Conservation (phyloP, 1,140 invertebrate species). For the Bicyclus anynana region DNA sequence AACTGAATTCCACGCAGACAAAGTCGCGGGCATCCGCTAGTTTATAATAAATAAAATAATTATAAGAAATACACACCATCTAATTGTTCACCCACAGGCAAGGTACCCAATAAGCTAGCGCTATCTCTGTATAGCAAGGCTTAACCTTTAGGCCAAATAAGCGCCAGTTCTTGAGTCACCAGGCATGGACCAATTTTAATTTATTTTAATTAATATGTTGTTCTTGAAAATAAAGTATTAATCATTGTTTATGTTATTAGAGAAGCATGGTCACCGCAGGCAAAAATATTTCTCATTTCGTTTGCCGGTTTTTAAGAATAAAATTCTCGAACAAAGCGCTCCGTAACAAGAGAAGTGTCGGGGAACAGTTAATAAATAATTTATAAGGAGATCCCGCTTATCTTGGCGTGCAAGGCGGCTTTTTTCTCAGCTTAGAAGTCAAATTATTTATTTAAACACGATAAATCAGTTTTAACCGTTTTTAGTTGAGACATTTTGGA, state of each 20-base stretch:
- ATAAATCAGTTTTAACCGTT: slow-evolving; percentile 19
- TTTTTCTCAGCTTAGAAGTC: slow-evolving; percentile 25
- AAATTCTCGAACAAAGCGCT: slow-evolving; percentile 35
- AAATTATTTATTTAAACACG: slow-evolving; percentile 27
- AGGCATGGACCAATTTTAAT: too few relatives aligned
- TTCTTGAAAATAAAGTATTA: too few relatives aligned
- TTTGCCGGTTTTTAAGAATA: slow-evolving; percentile 23
- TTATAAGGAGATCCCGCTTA: slow-evolving; percentile 37
- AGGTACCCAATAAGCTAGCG: too few relatives aligned
- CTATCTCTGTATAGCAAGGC: too few relatives aligned
- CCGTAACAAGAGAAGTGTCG: slow-evolving; percentile 29
- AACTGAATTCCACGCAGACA: too few relatives aligned
- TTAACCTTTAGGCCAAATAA: too few relatives aligned
- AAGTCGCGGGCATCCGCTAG: too few relatives aligned
- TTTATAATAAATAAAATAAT: too few relatives aligned
- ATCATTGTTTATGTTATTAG: neutral
- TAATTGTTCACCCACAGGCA: too few relatives aligned
- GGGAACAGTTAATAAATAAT: slow-evolving; percentile 42
- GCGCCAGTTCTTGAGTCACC: too few relatives aligned
- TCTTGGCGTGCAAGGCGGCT: slow-evolving; percentile 33
- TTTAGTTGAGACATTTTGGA: neutral
- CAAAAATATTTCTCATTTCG: slow-evolving; percentile 26
- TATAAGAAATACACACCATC: too few relatives aligned
- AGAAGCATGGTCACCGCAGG: slow-evolving; percentile 7
- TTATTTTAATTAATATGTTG: too few relatives aligned